phyloP scores from a whole-genome alignment of 2,797 vertebrate genomes.

The Tachyglossus aculeatus region DNA sequence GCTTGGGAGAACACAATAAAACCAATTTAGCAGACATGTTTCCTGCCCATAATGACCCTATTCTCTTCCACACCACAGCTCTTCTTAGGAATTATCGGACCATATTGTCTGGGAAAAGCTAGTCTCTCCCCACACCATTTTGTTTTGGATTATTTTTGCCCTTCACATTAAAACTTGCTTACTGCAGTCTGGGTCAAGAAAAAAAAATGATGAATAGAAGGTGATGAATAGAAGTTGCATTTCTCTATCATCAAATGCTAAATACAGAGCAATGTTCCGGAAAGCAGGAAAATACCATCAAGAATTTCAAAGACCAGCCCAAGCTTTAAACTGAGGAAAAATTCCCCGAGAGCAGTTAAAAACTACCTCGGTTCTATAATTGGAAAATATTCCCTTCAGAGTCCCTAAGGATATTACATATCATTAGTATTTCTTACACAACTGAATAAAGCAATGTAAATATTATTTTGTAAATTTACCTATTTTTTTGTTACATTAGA shows the following conservation, averaged over 20 bases:
- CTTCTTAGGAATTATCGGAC: slow-evolving; percentile 38
- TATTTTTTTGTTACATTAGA: not conserved
- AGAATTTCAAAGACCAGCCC: slow-evolving; percentile 51
- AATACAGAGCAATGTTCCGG: slow-evolving; percentile 41
- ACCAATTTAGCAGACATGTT: too few relatives aligned
- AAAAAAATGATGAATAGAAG: slow-evolving; percentile 51
- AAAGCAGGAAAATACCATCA: slow-evolving; percentile 61
- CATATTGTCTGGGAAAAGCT: slow-evolving; percentile 26
- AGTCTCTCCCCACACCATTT: slow-evolving; percentile 15
- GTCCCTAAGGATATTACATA: not conserved
- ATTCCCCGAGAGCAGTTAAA: slow-evolving; percentile 42
- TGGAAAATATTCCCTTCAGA: slow-evolving; percentile 33
- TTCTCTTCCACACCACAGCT: not conserved
- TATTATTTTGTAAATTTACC: not conserved
- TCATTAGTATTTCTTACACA: slow-evolving; percentile 14
- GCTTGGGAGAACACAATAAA: too few relatives aligned
- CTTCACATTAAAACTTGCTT: slow-evolving; percentile 38
- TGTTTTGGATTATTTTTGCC: too few relatives aligned
- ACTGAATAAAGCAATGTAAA: too few relatives aligned
- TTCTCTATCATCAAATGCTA: slow-evolving; percentile 57
- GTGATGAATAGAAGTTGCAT: slow-evolving; percentile 37
- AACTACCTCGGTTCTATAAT: slow-evolving; percentile 28
- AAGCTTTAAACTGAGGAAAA: slow-evolving; percentile 56
- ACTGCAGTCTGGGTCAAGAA: slow-evolving; percentile 36
- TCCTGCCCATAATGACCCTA: too few relatives aligned